A percentile compares a stretch with the other conserved stretches of the same genome.
phyloP scores from a whole-genome alignment of 2,113 vertebrate species.

The Rhea americana region DNA sequence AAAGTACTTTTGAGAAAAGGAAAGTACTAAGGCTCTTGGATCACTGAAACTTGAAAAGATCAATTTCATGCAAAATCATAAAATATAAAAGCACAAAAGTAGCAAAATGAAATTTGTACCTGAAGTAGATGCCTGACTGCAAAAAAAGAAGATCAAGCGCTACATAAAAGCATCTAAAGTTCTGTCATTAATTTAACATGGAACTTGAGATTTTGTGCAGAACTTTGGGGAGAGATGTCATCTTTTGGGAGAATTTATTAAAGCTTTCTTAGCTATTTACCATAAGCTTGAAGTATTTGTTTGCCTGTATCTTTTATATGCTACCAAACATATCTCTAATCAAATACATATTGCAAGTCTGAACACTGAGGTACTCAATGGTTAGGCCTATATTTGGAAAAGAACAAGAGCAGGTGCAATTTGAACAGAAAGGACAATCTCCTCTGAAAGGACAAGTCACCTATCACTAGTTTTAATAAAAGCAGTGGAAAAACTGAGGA shows the following conservation, averaged over 20 bases:
- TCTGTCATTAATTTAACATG: background rate
- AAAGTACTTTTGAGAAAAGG: background rate
- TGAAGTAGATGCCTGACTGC: background rate
- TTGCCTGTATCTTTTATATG: background rate
- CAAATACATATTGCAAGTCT: background rate
- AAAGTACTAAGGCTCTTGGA: rapidly evolving
- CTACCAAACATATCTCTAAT: background rate
- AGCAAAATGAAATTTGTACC: background rate
- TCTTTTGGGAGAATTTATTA: background rate
- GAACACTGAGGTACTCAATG: background rate
- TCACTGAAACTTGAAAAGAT: background rate
- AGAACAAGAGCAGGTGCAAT: rapidly evolving
- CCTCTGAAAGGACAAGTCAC: background rate
- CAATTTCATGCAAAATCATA: background rate
- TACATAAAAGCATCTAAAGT: background rate
- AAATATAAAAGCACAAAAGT: background rate
- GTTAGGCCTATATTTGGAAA: background rate
- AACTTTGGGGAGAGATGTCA: background rate
- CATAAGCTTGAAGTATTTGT: background rate
- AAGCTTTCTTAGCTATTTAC: background rate
- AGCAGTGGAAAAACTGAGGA: background rate
- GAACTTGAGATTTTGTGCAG: background rate
- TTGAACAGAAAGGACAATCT: background rate
- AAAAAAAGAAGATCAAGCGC: background rate
- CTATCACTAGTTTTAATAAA: background rate